phyloP scores from a whole-genome alignment of 2,797 vertebrate species.

The Phyllotis vaccarum region DNA sequence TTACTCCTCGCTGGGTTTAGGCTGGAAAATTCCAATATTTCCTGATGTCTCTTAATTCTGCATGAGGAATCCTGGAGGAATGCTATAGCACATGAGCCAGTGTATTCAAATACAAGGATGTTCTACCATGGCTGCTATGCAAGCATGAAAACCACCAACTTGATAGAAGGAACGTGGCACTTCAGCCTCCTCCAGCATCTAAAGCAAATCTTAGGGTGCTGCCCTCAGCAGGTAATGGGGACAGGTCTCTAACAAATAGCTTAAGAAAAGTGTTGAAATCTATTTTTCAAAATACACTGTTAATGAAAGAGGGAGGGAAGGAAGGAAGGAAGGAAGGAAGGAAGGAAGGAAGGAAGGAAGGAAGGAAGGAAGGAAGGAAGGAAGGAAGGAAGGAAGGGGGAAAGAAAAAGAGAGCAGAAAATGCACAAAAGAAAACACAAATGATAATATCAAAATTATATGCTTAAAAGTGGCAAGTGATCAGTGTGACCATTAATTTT shows the following conservation, averaged over 20 bases:
- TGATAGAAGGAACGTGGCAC: not conserved
- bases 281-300: not conserved
- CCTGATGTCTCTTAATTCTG: not conserved
- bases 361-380: not conserved
- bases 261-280: not conserved
- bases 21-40: not conserved
- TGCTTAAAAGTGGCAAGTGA: not conserved
- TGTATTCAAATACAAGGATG: not conserved
- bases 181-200: not conserved
- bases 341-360: not conserved
- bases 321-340: not conserved
- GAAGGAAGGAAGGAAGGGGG: not conserved
- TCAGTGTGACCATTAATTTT: slow-evolving; percentile 13
- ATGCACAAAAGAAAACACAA: not conserved
- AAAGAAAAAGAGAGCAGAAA: not conserved
- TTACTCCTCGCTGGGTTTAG: not conserved
- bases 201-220: not conserved
- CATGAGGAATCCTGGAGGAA: not conserved
- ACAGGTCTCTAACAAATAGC: not conserved
- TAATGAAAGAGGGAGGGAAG: not conserved
- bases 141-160: not conserved
- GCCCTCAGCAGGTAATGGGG: not conserved
- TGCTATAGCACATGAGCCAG: not conserved
- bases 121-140: not conserved
- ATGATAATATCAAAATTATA: not conserved